These are phyloP conservation scores for Coelinius sp. DNA, from an alignment of 2,888 invertebrate genomes.

Conservation along the genomic window DNA sequence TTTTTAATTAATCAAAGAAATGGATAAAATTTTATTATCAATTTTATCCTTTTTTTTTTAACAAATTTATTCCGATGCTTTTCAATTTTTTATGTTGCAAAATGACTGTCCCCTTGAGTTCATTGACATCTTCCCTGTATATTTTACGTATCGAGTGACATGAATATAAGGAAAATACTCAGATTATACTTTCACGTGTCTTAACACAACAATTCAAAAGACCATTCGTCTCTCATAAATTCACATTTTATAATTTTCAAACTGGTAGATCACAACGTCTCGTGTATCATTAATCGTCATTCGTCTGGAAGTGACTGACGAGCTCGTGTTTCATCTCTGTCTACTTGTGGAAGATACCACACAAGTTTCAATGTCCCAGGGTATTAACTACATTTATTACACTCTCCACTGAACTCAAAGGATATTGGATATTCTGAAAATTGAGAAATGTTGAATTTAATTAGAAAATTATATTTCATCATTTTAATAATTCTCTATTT, in stretches of 20 bases:
- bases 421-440: constrained; percentile 5
- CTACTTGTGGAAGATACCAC: not conserved
- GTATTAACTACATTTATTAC: constrained; percentile 18
- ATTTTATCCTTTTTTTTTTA: too few relatives aligned
- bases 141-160: not conserved
- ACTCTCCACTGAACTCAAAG: constrained; percentile 5
- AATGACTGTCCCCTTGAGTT: constrained; percentile 2
- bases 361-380: not conserved
- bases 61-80: too few relatives aligned
- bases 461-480: not conserved
- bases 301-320: constrained; percentile 1
- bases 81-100: too few relatives aligned
- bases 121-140: constrained; percentile 28
- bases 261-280: not conserved
- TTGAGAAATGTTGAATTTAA: not conserved
- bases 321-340: constrained; percentile 15
- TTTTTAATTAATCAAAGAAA: too few relatives aligned
- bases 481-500: too few relatives aligned
- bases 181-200: not conserved
- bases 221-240: constrained; percentile 4
- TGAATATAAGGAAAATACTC: not conserved
- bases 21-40: too few relatives aligned
- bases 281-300: constrained; percentile 8
- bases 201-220: not conserved
- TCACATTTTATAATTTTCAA: not conserved